Evolutionary conservation across 2,888 invertebrate genomes (phyloP).

Genomic region (Xanthorhoe designata): DNA sequence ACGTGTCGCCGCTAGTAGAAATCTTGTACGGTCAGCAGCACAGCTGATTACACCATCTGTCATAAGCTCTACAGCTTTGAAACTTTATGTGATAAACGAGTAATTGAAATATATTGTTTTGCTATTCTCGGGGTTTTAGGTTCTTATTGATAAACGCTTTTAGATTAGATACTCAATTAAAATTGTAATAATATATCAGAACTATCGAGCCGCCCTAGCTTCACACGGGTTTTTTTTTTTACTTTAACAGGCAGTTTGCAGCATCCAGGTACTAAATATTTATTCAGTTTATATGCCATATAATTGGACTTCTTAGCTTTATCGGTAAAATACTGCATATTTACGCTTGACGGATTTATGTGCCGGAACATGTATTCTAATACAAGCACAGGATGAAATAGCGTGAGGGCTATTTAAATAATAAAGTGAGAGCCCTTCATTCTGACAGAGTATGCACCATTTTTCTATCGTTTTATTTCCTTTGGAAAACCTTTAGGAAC

Average conservation of each 20-base stretch:
- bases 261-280: no score
- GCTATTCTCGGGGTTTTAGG: background rate
- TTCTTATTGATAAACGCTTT: background rate
- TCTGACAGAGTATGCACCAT: no score
- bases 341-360: conserved; percentile 27
- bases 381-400: conserved; percentile 6
- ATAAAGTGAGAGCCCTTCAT: background rate
- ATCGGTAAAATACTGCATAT: conserved; percentile 27
- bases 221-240: no score
- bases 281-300: background rate
- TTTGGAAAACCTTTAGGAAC: no score
- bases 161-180: background rate
- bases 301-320: conserved; percentile 1
- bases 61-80: conserved; percentile 45
- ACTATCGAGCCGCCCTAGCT: no score
- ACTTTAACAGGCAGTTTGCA: no score
- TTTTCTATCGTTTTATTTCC: no score
- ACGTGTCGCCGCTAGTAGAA: conserved; percentile 61
- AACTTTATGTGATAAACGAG: conserved; percentile 25
- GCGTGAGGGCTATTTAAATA: background rate
- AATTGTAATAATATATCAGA: background rate
- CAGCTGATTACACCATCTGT: conserved; percentile 54
- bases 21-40: conserved; percentile 57
- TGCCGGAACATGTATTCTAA: conserved; percentile 8
- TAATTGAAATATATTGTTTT: conserved; percentile 22